Conservation (phyloP, 2,888 invertebrate genomes). For the Dolichopus griseipennis region DNA sequence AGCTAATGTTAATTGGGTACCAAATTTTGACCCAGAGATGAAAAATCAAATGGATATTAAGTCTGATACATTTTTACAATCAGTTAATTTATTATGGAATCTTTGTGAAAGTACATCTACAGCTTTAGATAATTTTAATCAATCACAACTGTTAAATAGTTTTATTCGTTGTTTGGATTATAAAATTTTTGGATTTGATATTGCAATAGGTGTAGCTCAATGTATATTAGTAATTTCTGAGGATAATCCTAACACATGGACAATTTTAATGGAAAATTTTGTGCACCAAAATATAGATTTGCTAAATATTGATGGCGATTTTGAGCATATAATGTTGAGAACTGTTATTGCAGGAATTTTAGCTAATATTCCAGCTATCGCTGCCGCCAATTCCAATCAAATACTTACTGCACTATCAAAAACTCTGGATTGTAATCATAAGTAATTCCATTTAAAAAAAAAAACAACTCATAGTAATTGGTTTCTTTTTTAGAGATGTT, state of each 20-base stretch:
- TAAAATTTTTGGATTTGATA: slow-evolving; percentile 49
- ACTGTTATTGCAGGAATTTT: slow-evolving; percentile 52
- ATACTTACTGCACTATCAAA: slow-evolving; percentile 47
- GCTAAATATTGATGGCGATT: slow-evolving; percentile 34
- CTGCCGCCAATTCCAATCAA: slow-evolving; percentile 45
- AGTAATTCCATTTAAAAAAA: neutral
- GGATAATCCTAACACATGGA: slow-evolving; percentile 54
- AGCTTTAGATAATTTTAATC: slow-evolving; percentile 57
- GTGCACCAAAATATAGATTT: slow-evolving; percentile 45
- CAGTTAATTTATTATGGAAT: slow-evolving; percentile 58
- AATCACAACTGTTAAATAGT: slow-evolving; percentile 52
- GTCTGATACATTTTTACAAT: slow-evolving; percentile 58
- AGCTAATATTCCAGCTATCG: slow-evolving; percentile 47
- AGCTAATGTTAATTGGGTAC: slow-evolving; percentile 42
- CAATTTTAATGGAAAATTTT: slow-evolving; percentile 45
- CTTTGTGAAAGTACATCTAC: slow-evolving; percentile 57
- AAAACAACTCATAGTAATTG: no score
- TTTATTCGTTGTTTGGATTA: slow-evolving; percentile 53
- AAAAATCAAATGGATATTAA: slow-evolving; percentile 47
- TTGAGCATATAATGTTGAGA: slow-evolving; percentile 44
- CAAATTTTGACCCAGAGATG: slow-evolving; percentile 38
- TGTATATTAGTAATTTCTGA: slow-evolving; percentile 63
- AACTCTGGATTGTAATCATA: slow-evolving; percentile 49
- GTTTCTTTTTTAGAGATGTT: slow-evolving; percentile 32
- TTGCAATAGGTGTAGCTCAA: slow-evolving; percentile 52